A percentile compares a stretch with the other conserved stretches of the same genome.
Conservation (phyloP, 2,888 invertebrate species). For the Idaea dimidiata region DNA sequence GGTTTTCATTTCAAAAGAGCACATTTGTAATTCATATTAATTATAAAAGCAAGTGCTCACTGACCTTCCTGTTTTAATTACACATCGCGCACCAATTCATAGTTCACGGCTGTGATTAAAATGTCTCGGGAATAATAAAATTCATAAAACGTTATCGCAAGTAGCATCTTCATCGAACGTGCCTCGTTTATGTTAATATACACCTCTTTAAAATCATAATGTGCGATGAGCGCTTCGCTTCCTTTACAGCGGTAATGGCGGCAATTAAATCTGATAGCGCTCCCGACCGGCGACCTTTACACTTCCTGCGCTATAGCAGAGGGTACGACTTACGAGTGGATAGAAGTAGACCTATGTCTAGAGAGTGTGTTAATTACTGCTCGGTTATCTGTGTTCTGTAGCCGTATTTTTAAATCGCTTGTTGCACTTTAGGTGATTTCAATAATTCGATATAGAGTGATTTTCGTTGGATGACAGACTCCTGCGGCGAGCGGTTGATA, state of each 20-base stretch:
- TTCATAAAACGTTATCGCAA: conserved; percentile 61
- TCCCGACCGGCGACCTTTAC: conserved; percentile 75
- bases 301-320: conserved; percentile 59
- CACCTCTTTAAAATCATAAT: conserved; percentile 71
- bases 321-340: no score
- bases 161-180: conserved; percentile 52
- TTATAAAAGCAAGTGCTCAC: conserved; percentile 71
- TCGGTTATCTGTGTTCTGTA: conserved; percentile 13
- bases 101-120: conserved; percentile 79
- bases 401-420: no score
- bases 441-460: no score
- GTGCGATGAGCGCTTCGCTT: conserved; percentile 61
- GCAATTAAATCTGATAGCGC: conserved; percentile 75
- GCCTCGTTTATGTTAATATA: conserved; percentile 69
- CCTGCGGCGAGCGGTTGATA: no score
- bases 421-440: no score
- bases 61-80: conserved; percentile 79
- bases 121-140: conserved; percentile 64
- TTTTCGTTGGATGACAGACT: no score
- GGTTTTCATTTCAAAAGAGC: conserved; percentile 69
- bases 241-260: conserved; percentile 65
- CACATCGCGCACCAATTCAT: conserved; percentile 63
- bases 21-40: conserved; percentile 72
- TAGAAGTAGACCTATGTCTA: conserved; percentile 24
- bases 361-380: conserved; percentile 62